Conservation (phyloP, 2,113 vertebrate genomes). For the Scalopus aquaticus region DNA sequence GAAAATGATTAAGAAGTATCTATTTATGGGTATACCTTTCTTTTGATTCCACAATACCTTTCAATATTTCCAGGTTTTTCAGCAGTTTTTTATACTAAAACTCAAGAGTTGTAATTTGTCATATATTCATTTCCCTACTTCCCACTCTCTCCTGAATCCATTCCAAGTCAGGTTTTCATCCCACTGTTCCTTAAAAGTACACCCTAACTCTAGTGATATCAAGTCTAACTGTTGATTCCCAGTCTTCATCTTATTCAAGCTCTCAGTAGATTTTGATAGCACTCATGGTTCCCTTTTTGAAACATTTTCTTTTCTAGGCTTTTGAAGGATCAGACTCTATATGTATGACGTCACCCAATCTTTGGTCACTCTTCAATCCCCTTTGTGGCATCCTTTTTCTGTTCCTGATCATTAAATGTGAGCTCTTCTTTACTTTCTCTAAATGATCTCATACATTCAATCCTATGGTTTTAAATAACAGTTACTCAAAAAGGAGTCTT, state of each 20-base stretch:
- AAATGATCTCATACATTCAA: neutral
- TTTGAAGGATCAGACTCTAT: neutral
- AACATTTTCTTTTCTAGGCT: neutral
- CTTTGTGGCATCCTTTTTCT: neutral
- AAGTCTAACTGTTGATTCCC: neutral
- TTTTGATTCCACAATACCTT: conserved; percentile 12
- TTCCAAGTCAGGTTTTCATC: conserved; percentile 4
- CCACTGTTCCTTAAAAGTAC: conserved; percentile 12
- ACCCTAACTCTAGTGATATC: neutral
- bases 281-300: neutral
- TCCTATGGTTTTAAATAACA: neutral
- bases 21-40: neutral
- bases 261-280: neutral
- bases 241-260: neutral
- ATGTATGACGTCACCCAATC: neutral
- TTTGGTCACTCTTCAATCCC: neutral
- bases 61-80: conserved; percentile 22
- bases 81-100: neutral
- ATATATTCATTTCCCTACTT: neutral
- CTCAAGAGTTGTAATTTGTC: neutral
- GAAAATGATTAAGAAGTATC: conserved; percentile 37
- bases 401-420: conserved; percentile 12
- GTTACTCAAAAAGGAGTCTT: neutral
- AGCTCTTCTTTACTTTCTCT: neutral
- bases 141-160: neutral